Percentiles rank a stretch among this genome's conserved stretches.
These are phyloP conservation scores for Platycercus adscitus DNA, from an alignment of 2,113 vertebrate genomes.

Conservation along the genomic window DNA sequence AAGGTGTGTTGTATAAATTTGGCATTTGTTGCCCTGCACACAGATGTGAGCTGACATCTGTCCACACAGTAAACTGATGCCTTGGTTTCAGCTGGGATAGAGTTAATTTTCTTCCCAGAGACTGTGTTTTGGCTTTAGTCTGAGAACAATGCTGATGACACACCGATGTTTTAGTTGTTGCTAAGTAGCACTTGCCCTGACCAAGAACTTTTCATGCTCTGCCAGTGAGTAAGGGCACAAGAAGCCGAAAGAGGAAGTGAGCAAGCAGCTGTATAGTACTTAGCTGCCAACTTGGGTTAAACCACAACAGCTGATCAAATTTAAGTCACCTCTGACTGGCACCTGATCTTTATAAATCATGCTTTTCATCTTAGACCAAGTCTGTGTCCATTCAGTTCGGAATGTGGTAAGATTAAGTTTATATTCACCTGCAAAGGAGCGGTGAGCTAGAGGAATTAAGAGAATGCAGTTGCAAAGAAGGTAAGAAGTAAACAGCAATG, in stretches of 20 bases:
- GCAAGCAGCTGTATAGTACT: background rate
- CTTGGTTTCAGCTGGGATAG: background rate
- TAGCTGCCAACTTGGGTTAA: background rate
- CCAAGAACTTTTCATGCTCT: background rate
- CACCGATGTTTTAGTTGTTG: background rate
- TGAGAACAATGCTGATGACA: background rate
- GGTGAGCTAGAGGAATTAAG: background rate
- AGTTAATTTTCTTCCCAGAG: background rate
- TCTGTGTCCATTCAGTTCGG: background rate
- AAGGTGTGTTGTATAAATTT: background rate
- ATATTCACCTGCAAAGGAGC: background rate
- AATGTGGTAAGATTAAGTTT: background rate
- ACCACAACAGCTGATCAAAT: background rate
- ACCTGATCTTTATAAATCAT: background rate
- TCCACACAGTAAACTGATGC: background rate
- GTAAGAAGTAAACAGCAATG: background rate
- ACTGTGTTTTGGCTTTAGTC: background rate
- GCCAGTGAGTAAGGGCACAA: background rate
- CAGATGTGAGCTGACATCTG: background rate
- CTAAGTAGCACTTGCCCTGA: background rate
- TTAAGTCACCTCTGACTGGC: background rate
- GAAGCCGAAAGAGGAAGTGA: background rate
- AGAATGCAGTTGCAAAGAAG: background rate
- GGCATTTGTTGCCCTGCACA: background rate
- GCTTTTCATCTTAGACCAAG: background rate